Evolutionary conservation across 1,140 invertebrate genomes (phyloP), one percentile per base, ranked within the genome.

Genomic region (Drosophila parvula): DNA sequence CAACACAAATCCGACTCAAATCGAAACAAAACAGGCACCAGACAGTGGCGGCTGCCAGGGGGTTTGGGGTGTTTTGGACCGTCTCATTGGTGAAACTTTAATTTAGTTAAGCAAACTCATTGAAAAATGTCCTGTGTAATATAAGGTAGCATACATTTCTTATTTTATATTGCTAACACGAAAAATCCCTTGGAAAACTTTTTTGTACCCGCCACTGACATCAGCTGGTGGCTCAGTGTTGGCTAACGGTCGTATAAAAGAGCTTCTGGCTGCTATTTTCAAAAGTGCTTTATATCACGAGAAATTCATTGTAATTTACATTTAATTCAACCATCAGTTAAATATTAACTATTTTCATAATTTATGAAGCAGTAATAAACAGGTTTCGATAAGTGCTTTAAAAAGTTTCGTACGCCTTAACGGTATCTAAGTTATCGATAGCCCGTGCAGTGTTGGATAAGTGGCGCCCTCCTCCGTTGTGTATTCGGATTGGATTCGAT

Each of bases 401-500:
- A 36, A 53, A 36, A 14, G 2, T 22, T 14, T 10, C 8, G 12
- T 36, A 5, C 5, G 4, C 7, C 2, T 11, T 34, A 69, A 51
- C 61, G 51, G 64, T 71, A 47, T 38, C 22, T n/a, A 16, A 34
- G 18, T 12, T 48, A 57, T 43, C 34, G 34, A 47, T 43, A 67
- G 14, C 44, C 18, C 18, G 14, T 18, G 27, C 50, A 55, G 51
- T 59, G 14, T 47, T 47, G 40, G 28, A 16, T 44, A 70, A 65
- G 57, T 74, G 58, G 32, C 56, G 55, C 22, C 18, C 81, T 59
- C 41, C 76, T 55, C 41, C 74, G 68, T 62, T 84, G 74, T 78
- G 82, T 85, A 85, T 82, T 74, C 78, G 32, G 16, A 59, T 55
- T 41, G 50, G 50, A 55, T 41, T 34, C 30, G 43, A 74, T 74